Base-by-base conservation (phyloP, 2,888 invertebrate genomes). In the Mesorhabditis belari region DNA sequence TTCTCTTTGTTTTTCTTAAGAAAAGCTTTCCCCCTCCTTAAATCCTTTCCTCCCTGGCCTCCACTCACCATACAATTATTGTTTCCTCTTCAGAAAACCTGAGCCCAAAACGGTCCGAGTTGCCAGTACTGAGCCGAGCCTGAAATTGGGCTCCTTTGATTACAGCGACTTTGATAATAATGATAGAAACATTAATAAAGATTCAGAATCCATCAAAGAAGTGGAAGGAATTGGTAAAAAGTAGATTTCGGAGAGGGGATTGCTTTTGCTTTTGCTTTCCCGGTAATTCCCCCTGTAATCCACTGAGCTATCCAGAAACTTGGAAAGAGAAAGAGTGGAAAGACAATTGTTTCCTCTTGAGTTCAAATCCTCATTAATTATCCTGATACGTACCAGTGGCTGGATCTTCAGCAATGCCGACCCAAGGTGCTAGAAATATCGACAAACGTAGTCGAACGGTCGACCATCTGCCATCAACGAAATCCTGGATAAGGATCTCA, bases 401-500 rank as follows among this genome's bases (percentile, higher is more conserved):
- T 5, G 84, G 83, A 63, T 84, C 84, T 66, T 84, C 84, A 6
- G 76, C 73, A 19, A 83, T 82, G 44, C 78, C 78, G 53, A 76
- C 74, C 83, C 83, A 84, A 0, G 84, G 83, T 17, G 82, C 82
- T 66, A n/a, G 66, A 84, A 84, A 65, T 82, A 83, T 49, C 83
- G 69, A 19, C 82, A 83, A 0, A 82, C 69, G 66, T 83, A 84
- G 66, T 83, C 83, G 56, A 65, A 76, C 9, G 62, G 55, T 35
- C 57, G 57, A 27, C 69, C 69, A 68, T 23, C 60, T 61, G 1
- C 55, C 58, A 54, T 75, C 73, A 4, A 55, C 59, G 62, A 75
- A 77, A 28, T 76, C 77, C 55, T 73, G 65, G 25, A 61, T 49
- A 23, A 35, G 6, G 9, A 12, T 17, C 17, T 17, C n/a, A n/a